A percentile compares a stretch with the other conserved stretches of the same genome.
These are phyloP conservation scores for Euclidia mi DNA, from an alignment of 2,888 invertebrate species.

Conservation along the genomic window DNA sequence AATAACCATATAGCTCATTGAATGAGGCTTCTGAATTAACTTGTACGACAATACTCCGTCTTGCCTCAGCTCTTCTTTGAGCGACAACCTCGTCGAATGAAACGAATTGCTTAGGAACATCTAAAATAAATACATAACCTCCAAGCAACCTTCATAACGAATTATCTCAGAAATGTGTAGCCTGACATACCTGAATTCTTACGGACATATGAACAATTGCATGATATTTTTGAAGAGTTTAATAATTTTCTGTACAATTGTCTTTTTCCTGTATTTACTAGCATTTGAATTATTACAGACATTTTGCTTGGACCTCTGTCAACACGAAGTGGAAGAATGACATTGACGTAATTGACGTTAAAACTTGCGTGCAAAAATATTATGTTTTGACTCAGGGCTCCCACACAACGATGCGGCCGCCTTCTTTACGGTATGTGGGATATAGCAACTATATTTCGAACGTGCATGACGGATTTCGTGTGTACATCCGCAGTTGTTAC, in stretches of 20 bases:
- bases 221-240: slow-evolving; percentile 57
- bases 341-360: neutral
- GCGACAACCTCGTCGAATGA: slow-evolving; percentile 90
- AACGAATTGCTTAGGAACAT: slow-evolving; percentile 71
- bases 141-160: slow-evolving; percentile 61
- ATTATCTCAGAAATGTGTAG: slow-evolving; percentile 28
- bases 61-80: slow-evolving; percentile 91
- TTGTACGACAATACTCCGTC: slow-evolving; percentile 93
- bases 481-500: no score
- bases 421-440: no score
- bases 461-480: no score
- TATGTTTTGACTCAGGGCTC: no score
- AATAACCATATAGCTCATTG: slow-evolving; percentile 92
- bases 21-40: slow-evolving; percentile 93
- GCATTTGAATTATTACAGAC: slow-evolving; percentile 80
- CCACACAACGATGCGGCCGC: no score
- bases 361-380: neutral
- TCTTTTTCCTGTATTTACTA: slow-evolving; percentile 72
- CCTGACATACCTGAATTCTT: slow-evolving; percentile 74
- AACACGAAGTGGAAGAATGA: slow-evolving; percentile 16
- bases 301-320: slow-evolving; percentile 62
- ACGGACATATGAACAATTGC: slow-evolving; percentile 71
- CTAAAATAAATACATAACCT: slow-evolving; percentile 83
- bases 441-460: no score
- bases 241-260: slow-evolving; percentile 70